phyloP scores from a whole-genome alignment of 2,888 invertebrate species.

The Meghimatium bilineatum region DNA sequence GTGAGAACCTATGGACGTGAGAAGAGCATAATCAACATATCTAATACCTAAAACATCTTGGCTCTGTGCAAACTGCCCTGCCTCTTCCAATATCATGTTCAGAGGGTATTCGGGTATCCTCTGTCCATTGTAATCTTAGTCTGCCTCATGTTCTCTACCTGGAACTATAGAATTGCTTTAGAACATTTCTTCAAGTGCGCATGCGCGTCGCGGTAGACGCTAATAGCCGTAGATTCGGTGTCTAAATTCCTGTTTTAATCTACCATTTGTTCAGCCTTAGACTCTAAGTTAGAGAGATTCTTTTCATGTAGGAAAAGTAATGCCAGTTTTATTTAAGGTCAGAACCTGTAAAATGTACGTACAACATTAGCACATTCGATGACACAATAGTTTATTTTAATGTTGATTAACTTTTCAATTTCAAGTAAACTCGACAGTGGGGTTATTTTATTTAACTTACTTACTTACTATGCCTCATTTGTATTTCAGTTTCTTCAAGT shows the following conservation, averaged over 20 bases:
- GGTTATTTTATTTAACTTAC: no score
- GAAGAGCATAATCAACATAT: no score
- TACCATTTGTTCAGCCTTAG: not conserved
- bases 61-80: no score
- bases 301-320: not conserved
- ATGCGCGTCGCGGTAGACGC: conserved; percentile 55
- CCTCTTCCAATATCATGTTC: no score
- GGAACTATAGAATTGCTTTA: no score
- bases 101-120: no score
- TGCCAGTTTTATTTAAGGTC: conserved; percentile 8
- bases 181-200: conserved; percentile 50
- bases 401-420: not conserved
- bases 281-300: not conserved
- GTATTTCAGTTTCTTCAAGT: not conserved
- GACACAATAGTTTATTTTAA: not conserved
- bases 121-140: no score
- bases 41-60: no score
- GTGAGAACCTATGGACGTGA: no score
- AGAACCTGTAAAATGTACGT: not conserved
- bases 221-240: not conserved
- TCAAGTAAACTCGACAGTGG: not conserved
- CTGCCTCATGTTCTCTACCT: no score
- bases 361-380: not conserved
- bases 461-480: no score
- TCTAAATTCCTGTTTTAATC: no score